Percentiles rank a stretch among this genome's conserved stretches.
Evolutionary conservation across 1,140 invertebrate species (phyloP).

Genomic region (Thaumatotibia leucotreta): DNA sequence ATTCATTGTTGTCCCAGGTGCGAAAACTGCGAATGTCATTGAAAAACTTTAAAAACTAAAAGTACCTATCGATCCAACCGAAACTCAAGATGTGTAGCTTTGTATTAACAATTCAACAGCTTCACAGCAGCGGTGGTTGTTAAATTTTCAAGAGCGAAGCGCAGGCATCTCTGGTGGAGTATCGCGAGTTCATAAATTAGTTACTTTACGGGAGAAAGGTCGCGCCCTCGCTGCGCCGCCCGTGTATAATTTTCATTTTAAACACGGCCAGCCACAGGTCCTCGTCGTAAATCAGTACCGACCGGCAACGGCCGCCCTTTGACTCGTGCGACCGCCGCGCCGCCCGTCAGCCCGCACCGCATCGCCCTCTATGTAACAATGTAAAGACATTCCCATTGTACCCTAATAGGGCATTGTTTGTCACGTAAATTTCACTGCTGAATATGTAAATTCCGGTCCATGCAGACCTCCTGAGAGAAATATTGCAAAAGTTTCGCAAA

Average conservation of each 20-base stretch:
- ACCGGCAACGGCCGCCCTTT: slow-evolving; percentile 42
- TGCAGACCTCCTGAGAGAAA: slow-evolving; percentile 53
- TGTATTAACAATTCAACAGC: slow-evolving; percentile 38
- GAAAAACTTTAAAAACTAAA: slow-evolving; percentile 4
- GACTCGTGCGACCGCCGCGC: slow-evolving; percentile 31
- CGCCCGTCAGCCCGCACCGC: slow-evolving; percentile 15
- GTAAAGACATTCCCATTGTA: slow-evolving; percentile 67
- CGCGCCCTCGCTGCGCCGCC: slow-evolving; percentile 41
- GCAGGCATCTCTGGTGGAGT: slow-evolving; percentile 42
- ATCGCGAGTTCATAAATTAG: slow-evolving; percentile 66
- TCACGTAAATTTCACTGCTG: slow-evolving; percentile 64
- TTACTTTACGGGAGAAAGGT: slow-evolving; percentile 62
- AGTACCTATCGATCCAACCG: slow-evolving; percentile 5
- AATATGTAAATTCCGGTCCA: slow-evolving; percentile 63
- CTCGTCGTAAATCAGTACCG: slow-evolving; percentile 53
- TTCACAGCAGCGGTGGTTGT: slow-evolving; percentile 37
- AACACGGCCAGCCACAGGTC: slow-evolving; percentile 56
- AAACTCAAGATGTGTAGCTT: slow-evolving; percentile 41
- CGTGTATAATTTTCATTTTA: slow-evolving; percentile 66
- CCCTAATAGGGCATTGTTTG: slow-evolving; percentile 67
- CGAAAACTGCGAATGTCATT: not conserved
- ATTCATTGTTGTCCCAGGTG: not conserved
- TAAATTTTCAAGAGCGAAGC: slow-evolving; percentile 59
- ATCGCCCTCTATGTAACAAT: slow-evolving; percentile 34
- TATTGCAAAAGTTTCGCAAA: slow-evolving; percentile 63